Conservation (phyloP, 2,888 invertebrate genomes). For the Melanophora roralis region DNA sequence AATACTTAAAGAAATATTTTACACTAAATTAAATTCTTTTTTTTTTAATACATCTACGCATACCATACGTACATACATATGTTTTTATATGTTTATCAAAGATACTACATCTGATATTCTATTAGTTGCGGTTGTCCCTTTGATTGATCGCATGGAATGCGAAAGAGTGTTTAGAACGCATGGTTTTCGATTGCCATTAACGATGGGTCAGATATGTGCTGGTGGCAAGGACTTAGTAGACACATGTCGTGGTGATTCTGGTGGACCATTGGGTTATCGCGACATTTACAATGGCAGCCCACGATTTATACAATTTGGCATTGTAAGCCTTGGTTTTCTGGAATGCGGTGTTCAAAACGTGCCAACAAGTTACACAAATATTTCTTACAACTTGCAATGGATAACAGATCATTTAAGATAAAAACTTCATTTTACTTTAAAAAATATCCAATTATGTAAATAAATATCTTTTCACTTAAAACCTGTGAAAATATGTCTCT, state of each 20-base stretch:
- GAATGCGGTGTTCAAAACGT: slow-evolving; percentile 78
- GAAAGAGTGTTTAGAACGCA: slow-evolving; percentile 8
- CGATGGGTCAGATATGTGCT: slow-evolving; percentile 71
- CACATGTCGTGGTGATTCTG: slow-evolving; percentile 71
- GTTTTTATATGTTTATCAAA: too few relatives aligned
- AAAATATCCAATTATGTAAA: not conserved
- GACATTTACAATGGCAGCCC: slow-evolving; percentile 59
- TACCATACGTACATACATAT: too few relatives aligned
- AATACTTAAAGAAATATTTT: too few relatives aligned
- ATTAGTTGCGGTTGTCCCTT: slow-evolving; percentile 36
- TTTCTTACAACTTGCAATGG: slow-evolving; percentile 79
- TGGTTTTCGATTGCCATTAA: slow-evolving; percentile 52
- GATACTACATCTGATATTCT: slow-evolving; percentile 44
- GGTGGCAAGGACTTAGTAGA: slow-evolving; percentile 69
- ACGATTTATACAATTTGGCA: slow-evolving; percentile 77
- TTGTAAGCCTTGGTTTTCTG: slow-evolving; percentile 81
- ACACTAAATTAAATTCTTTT: too few relatives aligned
- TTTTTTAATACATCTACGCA: too few relatives aligned
- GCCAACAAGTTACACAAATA: slow-evolving; percentile 80
- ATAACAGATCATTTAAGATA: slow-evolving; percentile 74
- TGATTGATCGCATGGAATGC: slow-evolving; percentile 2
- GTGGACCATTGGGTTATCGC: slow-evolving; percentile 70
- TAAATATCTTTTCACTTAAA: too few relatives aligned
- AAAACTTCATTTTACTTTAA: not conserved
- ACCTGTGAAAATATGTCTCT: too few relatives aligned